Conservation (phyloP, 2,113 vertebrate species). For the Toxostoma redivivum region DNA sequence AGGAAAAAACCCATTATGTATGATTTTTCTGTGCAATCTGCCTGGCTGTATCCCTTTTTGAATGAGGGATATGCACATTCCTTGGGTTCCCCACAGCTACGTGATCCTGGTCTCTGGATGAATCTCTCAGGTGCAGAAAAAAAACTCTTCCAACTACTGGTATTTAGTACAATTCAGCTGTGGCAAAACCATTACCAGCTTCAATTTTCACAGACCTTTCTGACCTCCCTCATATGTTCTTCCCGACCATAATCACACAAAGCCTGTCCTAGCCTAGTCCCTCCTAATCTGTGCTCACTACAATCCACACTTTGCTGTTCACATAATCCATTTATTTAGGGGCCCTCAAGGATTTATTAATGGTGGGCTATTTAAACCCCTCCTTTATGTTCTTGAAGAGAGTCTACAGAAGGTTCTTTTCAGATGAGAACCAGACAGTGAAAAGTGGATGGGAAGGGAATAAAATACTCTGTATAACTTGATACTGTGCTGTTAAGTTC, state of each 20-base stretch:
- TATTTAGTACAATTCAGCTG: background rate
- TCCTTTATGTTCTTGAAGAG: background rate
- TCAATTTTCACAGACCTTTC: background rate
- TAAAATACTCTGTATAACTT: accelerated
- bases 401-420: background rate
- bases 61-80: accelerated
- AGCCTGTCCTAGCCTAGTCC: background rate
- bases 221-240: background rate
- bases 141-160: background rate
- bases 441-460: background rate
- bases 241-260: accelerated
- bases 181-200: background rate
- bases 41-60: background rate
- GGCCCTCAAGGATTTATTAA: background rate
- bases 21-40: background rate
- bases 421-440: background rate
- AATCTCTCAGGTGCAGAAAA: background rate
- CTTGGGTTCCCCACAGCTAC: background rate
- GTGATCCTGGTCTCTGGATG: accelerated
- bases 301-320: background rate
- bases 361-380: background rate
- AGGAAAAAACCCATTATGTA: background rate
- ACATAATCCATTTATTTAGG: background rate
- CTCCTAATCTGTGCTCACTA: background rate
- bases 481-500: background rate